A percentile compares a stretch with the other conserved stretches of the same genome.
phyloP scores from a whole-genome alignment of 2,113 vertebrate species.

The Chionodraco myersi region DNA sequence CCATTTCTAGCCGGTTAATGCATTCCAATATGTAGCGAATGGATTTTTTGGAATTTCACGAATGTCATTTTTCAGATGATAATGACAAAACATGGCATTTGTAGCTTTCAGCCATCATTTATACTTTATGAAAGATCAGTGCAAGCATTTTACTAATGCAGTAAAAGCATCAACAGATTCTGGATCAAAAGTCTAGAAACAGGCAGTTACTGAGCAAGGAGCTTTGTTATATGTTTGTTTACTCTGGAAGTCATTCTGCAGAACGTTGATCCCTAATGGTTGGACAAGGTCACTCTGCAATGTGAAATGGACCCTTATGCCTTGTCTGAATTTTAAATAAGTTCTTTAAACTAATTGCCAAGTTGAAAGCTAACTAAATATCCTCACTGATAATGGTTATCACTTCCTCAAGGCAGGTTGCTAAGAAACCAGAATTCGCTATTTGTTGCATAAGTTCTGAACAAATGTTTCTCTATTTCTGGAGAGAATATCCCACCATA shows the following conservation, averaged over 20 bases:
- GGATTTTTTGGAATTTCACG: constrained; percentile 4
- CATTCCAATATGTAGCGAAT: constrained; percentile 20
- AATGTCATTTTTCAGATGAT: constrained; percentile 10
- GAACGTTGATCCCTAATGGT: not conserved
- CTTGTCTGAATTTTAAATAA: not conserved
- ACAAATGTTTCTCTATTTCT: not conserved
- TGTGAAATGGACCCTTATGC: not conserved
- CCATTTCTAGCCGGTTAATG: constrained; percentile 16
- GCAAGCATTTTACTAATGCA: not conserved
- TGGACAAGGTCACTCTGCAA: not conserved
- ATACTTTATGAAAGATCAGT: not conserved
- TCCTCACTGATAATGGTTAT: not conserved
- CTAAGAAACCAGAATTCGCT: not conserved
- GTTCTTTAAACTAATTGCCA: not conserved
- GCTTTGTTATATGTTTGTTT: constrained; percentile 6
- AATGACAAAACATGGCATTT: not conserved
- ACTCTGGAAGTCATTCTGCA: not conserved
- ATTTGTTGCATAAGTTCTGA: not conserved
- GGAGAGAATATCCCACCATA: not conserved
- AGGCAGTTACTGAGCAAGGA: not conserved
- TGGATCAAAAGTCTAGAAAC: not conserved
- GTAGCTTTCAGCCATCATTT: not conserved
- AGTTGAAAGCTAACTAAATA: not conserved
- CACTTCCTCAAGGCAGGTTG: not conserved
- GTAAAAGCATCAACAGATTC: not conserved